phyloP scores from a whole-genome alignment of 37 sponge, comb jelly and placozoan genomes.

The Eunapius fragilis region DNA sequence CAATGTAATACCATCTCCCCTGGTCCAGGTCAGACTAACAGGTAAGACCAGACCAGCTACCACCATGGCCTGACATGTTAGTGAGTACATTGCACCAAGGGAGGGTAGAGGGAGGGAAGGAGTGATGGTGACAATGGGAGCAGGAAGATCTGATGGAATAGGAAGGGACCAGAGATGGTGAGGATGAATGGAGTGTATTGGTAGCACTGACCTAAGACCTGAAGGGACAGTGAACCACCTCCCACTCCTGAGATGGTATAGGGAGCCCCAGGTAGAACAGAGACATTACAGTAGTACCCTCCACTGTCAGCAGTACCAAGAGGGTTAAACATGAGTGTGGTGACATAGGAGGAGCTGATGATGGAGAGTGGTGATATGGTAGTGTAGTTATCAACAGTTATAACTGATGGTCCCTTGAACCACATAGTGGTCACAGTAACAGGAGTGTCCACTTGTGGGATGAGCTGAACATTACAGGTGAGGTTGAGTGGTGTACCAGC shows the following conservation, averaged over 20 bases:
- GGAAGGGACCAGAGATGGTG: neutral
- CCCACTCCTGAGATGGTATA: neutral
- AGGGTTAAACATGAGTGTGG: neutral
- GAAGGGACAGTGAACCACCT: neutral
- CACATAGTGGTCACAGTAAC: neutral
- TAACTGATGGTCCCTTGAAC: neutral
- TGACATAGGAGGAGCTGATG: neutral
- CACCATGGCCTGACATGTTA: neutral
- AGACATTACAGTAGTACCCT: slow-evolving; percentile 36
- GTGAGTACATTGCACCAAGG: neutral
- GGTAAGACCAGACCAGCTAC: neutral
- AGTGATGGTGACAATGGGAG: neutral
- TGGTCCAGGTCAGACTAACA: neutral
- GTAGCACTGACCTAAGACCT: neutral
- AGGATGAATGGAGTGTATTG: neutral
- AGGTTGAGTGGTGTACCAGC: neutral
- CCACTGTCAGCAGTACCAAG: slow-evolving; percentile 29
- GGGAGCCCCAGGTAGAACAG: neutral
- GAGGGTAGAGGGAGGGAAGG: neutral
- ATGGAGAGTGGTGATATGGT: neutral
- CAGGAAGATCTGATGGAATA: neutral
- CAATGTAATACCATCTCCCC: neutral
- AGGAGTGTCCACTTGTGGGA: neutral
- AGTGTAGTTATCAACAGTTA: neutral
- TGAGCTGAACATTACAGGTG: neutral